Percentiles rank a stretch among this genome's conserved stretches.
Conservation (phyloP, 2,888 invertebrate species). For the Thereva unica region DNA sequence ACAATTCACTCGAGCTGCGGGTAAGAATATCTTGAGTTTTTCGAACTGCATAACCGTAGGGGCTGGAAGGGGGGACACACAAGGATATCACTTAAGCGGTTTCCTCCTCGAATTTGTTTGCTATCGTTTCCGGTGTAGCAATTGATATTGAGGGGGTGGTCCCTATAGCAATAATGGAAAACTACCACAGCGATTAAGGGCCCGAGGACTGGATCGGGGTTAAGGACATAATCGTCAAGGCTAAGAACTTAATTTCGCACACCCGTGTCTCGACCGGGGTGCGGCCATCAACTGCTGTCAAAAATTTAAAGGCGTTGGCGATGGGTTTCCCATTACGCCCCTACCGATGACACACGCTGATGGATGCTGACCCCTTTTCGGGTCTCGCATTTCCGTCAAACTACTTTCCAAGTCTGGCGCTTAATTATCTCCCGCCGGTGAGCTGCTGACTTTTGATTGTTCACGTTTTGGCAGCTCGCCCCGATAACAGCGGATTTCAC, state of each 20-base stretch:
- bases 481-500: too few relatives aligned
- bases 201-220: neutral
- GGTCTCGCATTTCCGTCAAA: neutral
- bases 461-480: too few relatives aligned
- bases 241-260: conserved; percentile 6
- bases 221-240: conserved; percentile 10
- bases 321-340: conserved; percentile 5
- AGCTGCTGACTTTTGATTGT: neutral
- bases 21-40: too few relatives aligned
- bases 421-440: conserved; percentile 14
- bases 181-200: neutral
- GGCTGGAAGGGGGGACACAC: too few relatives aligned
- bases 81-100: too few relatives aligned
- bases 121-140: too few relatives aligned
- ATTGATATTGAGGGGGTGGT: too few relatives aligned
- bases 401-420: neutral
- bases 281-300: neutral
- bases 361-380: conserved; percentile 7
- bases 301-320: neutral
- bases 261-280: neutral
- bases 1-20: too few relatives aligned
- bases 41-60: too few relatives aligned
- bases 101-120: too few relatives aligned
- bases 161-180: too few relatives aligned
- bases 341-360: conserved; percentile 1